Percentiles rank a stretch among this genome's conserved stretches.
These are phyloP conservation scores for Hypomecis atomaria DNA, from an alignment of 2,888 invertebrate species.

Conservation along the genomic window DNA sequence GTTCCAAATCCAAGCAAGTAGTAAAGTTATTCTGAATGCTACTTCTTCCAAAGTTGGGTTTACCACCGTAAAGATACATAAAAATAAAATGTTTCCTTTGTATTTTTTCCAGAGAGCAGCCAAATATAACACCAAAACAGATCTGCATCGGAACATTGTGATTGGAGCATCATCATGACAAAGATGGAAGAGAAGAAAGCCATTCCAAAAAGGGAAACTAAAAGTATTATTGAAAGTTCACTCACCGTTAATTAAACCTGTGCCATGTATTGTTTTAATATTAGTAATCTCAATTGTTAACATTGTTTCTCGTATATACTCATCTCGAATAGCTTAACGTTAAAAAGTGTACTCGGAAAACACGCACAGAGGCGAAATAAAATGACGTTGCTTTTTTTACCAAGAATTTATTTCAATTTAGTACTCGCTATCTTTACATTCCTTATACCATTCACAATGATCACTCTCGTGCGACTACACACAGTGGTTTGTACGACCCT, in stretches of 20 bases:
- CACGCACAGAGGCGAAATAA: slow-evolving; percentile 57
- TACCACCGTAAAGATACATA: not conserved
- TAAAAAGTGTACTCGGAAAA: slow-evolving; percentile 38
- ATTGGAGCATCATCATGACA: slow-evolving; percentile 27
- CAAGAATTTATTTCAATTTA: slow-evolving; percentile 73
- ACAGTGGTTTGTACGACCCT: slow-evolving; percentile 54
- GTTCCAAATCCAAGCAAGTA: too few relatives aligned
- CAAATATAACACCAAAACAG: slow-evolving; percentile 63
- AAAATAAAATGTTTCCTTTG: not conserved
- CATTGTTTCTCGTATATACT: slow-evolving; percentile 32
- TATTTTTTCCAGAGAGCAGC: slow-evolving; percentile 71
- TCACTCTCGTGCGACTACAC: slow-evolving; percentile 59
- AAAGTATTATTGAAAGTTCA: slow-evolving; percentile 49
- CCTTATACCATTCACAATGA: slow-evolving; percentile 57
- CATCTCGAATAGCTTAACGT: slow-evolving; percentile 47
- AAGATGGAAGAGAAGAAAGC: slow-evolving; percentile 39
- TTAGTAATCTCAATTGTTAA: slow-evolving; percentile 59
- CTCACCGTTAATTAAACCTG: slow-evolving; percentile 58
- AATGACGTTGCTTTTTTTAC: slow-evolving; percentile 59
- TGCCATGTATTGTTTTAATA: slow-evolving; percentile 66
- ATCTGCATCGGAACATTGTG: slow-evolving; percentile 42
- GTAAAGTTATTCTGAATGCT: too few relatives aligned
- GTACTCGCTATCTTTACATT: slow-evolving; percentile 67
- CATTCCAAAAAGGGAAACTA: slow-evolving; percentile 52
- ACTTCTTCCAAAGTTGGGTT: too few relatives aligned